phyloP scores from a whole-genome alignment of 2,113 vertebrate species.

The Nannospalax galili region DNA sequence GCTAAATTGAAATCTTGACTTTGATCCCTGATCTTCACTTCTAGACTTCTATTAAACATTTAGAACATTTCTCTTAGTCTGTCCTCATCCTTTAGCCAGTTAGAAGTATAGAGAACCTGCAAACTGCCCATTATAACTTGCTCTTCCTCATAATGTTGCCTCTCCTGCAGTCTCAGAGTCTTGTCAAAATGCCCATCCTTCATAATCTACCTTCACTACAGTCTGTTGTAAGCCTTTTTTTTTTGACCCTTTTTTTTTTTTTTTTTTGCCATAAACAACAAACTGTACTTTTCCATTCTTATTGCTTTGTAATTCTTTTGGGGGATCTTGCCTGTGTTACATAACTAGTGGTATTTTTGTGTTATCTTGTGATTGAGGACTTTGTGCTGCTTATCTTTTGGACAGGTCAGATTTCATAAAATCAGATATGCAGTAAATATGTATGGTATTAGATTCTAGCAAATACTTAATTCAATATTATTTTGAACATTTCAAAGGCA shows the following conservation, averaged over 20 bases:
- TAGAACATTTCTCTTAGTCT: constrained; percentile 6
- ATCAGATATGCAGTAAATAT: neutral
- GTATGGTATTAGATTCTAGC: neutral
- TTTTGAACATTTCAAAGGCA: neutral
- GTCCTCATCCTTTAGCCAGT: neutral
- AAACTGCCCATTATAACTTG: neutral
- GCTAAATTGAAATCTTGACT: constrained; percentile 25
- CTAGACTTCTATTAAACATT: constrained; percentile 16
- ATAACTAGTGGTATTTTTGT: constrained; percentile 39
- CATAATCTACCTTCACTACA: neutral
- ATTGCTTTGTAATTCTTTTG: constrained; percentile 49
- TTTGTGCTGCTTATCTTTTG: constrained; percentile 33
- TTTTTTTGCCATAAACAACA: neutral
- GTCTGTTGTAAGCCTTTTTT: neutral
- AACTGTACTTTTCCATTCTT: neutral
- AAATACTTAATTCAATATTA: constrained; percentile 16
- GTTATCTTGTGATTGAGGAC: neutral
- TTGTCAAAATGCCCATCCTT: neutral
- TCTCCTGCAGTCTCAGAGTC: constrained; percentile 8
- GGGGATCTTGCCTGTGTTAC: constrained; percentile 10
- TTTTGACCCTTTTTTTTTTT: too few relatives aligned
- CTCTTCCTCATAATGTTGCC: neutral
- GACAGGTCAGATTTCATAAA: neutral
- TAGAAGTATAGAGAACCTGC: neutral
- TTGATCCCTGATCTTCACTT: neutral